Conservation (phyloP, 2,888 invertebrate species). For the Mythimna impura region DNA sequence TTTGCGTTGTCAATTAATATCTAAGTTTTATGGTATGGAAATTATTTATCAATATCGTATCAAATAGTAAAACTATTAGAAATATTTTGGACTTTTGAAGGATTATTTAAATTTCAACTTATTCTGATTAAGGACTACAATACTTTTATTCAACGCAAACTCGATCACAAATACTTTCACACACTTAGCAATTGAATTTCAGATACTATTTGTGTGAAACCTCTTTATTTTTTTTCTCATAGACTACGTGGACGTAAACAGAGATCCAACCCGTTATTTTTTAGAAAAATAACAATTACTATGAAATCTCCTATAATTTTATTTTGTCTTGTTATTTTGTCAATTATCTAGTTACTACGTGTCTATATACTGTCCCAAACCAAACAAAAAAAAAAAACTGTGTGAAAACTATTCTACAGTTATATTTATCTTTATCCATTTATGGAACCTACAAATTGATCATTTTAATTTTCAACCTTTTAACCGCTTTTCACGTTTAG, state of each 20-base stretch:
- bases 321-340: constrained; percentile 45
- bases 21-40: background rate
- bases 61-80: constrained; percentile 30
- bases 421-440: constrained; percentile 7
- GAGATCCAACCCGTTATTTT: constrained; percentile 71
- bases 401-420: background rate
- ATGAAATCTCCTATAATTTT: constrained; percentile 49
- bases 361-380: constrained; percentile 41
- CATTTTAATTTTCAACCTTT: background rate
- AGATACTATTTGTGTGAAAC: constrained; percentile 31
- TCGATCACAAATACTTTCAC: constrained; percentile 31
- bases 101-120: constrained; percentile 18
- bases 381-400: background rate
- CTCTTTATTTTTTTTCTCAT: constrained; percentile 3
- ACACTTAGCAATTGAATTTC: constrained; percentile 18
- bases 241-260: constrained; percentile 74
- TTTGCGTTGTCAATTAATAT: constrained; percentile 41
- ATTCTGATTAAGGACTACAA: constrained; percentile 11
- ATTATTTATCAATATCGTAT: constrained; percentile 37
- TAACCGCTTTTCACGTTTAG: too few relatives aligned
- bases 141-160: constrained; percentile 54
- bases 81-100: constrained; percentile 47
- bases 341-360: constrained; percentile 29
- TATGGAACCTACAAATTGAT: constrained; percentile 6
- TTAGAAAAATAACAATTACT: constrained; percentile 72